Conservation (phyloP, 2,113 vertebrate genomes). For the Harpagus bidentatus region DNA sequence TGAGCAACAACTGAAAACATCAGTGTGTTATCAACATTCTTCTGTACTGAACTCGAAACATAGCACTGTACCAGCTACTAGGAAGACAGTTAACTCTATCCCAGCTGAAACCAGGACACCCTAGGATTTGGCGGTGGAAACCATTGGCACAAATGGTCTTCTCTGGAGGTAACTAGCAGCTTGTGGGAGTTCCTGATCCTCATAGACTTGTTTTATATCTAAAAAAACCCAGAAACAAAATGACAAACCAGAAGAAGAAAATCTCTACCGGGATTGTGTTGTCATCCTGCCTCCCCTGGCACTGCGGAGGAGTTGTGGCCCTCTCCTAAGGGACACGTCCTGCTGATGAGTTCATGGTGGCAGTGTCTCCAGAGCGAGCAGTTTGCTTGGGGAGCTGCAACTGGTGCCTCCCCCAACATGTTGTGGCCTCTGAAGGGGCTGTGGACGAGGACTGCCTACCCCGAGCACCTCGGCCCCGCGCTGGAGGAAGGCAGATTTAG, state of each 20-base stretch:
- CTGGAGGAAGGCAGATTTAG: fast-evolving
- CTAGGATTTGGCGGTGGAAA: neutral
- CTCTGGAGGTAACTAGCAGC: neutral
- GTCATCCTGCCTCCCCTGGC: neutral
- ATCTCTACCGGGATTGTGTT: fast-evolving
- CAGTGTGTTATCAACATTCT: too few species aligned
- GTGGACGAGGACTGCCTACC: neutral
- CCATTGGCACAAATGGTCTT: neutral
- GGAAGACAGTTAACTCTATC: too few species aligned
- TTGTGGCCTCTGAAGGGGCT: neutral
- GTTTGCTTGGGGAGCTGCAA: neutral
- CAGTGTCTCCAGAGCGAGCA: fast-evolving
- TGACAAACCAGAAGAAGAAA: neutral
- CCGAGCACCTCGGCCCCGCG: fast-evolving
- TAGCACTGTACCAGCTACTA: too few species aligned
- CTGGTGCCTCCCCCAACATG: fast-evolving
- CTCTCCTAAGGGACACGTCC: neutral
- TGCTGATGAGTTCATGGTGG: neutral
- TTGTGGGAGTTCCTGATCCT: neutral
- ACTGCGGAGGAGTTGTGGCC: neutral
- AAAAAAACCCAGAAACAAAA: neutral
- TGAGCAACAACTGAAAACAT: too few species aligned
- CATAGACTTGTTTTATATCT: too few species aligned
- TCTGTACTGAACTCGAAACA: too few species aligned
- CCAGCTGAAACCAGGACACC: too few species aligned